Conservation (phyloP, 2,888 invertebrate species). For the Atherix ibis region DNA sequence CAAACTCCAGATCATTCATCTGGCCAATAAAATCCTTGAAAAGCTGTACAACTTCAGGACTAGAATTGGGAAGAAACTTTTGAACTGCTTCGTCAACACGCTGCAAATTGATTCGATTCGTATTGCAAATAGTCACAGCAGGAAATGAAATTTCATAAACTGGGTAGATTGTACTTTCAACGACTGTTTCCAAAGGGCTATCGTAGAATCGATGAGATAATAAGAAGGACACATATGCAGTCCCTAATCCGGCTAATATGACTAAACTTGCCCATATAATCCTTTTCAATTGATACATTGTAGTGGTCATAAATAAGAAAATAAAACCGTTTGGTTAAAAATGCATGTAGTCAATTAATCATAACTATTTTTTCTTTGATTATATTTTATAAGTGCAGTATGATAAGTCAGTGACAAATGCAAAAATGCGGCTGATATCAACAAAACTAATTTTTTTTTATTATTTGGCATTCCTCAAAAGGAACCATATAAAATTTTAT, state of each 20-base stretch:
- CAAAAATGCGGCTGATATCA: too few relatives aligned
- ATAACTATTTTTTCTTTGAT: too few relatives aligned
- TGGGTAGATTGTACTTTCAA: conserved; percentile 27
- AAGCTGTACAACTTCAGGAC: conserved; percentile 13
- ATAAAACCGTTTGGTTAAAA: too few relatives aligned
- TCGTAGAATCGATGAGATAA: conserved; percentile 24
- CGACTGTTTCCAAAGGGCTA: conserved; percentile 22
- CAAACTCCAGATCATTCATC: conserved; percentile 23
- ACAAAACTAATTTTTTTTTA: too few relatives aligned
- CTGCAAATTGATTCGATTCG: conserved; percentile 26
- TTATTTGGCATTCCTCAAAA: too few relatives aligned
- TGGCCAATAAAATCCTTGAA: conserved; percentile 19
- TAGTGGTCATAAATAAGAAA: too few relatives aligned
- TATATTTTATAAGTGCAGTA: too few relatives aligned
- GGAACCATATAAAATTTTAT: too few relatives aligned
- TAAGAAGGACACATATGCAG: conserved; percentile 23
- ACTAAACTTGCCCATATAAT: conserved; percentile 22
- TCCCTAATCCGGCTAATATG: conserved; percentile 21
- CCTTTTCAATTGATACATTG: too few relatives aligned
- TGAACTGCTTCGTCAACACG: conserved; percentile 19
- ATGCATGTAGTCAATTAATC: too few relatives aligned
- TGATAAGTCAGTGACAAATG: too few relatives aligned
- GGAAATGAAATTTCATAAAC: conserved; percentile 25
- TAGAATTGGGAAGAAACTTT: conserved; percentile 20
- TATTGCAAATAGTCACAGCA: conserved; percentile 25